Evolutionary conservation across 2,888 invertebrate species (phyloP), one percentile per base, ranked within the genome.

Genomic region (Heliothis peltigera): DNA sequence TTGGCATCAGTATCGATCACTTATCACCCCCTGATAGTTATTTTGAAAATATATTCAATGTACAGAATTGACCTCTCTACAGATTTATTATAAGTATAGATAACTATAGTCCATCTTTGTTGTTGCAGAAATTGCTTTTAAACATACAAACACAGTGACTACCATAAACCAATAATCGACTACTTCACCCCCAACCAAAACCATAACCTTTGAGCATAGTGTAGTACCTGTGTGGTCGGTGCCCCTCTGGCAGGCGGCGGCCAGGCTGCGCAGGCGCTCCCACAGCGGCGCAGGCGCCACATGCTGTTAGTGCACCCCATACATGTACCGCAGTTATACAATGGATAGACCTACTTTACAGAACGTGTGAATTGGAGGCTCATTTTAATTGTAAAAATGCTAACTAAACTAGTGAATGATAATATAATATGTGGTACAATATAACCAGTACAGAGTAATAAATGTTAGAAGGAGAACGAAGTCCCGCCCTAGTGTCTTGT

Each of bases 381-480:
- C 15, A 25, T 6, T 4, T 25, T 25, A 15, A 4, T 35, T 15
- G 12, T 15, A 7, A 6, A 22, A 8, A 28, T 28, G 6, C 5
- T 35, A 35, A 2, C 35, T 15, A 35, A 15, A 35, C 15, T 35
- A 15, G 1, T 12, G 12, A 15, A 35, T 35, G 15, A 35, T 15
- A 0, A 3, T 2, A 35, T 15, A 0, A 3, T 2, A 15, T 12
- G 12, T 15, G 35, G 0, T 12, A 15, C 28, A 1, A 8, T 28
- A 2, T 22, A n/a, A n/a, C n/a, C n/a, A n/a, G n/a, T n/a, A n/a
- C n/a, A n/a, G n/a, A n/a, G n/a, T n/a, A n/a, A n/a, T n/a, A 83
- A 88, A 79, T 96, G 96, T 96, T 64, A 84, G 95, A 95, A 91
- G 94, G 91, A 87, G 95, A 96, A 96, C 96, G 96, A 96, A 95